Base-by-base conservation (phyloP, 2,113 vertebrate genomes). In the Bos indicus region DNA sequence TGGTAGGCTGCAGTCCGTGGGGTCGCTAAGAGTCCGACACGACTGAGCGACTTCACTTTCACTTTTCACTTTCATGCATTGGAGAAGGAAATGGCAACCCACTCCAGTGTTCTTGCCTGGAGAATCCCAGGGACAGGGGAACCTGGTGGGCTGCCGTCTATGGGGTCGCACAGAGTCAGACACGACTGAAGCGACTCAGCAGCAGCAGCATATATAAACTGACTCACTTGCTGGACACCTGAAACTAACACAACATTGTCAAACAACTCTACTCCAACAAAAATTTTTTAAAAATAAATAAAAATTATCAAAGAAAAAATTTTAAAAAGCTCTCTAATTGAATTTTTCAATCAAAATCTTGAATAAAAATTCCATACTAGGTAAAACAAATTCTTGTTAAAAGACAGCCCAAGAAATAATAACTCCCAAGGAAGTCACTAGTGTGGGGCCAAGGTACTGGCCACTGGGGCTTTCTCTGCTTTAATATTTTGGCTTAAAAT, bases 321-420 rank as follows among this genome's bases (percentile, higher is more conserved):
- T 30, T 48, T 78, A 9, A 10, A 46, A 80, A 48, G 5, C 95
- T 74, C 17, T 94, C 33, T 59, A 81, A 88, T 57, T 97, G 56
- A 92, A 40, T 11, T 95, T 94, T 94, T 94, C 25, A 78, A 62
- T 91, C 7, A 94, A 90, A 97, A 77, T 33, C 36, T 77, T 77
- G 40, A 89, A 81, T 51, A 85, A 64, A 97, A 96, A 90, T 78
- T 95, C 56, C 52, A 91, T 71, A 54, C 33, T 89, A 80, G 23
- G 26, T 87, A 83, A 62, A 15, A 64, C 14, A 92, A 95, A 84
- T 78, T 11, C 80, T 93, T 95, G 51, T 91, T 94, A 90, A 90
- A 87, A 90, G 28, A 80, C 1, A 97, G 36, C 23, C 17, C 33
- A 92, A 78, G 59, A 91, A 91, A 86, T 93, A 85, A 26, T 9